phyloP scores from a whole-genome alignment of 2,797 vertebrate genomes.

The Thamnophis elegans region DNA sequence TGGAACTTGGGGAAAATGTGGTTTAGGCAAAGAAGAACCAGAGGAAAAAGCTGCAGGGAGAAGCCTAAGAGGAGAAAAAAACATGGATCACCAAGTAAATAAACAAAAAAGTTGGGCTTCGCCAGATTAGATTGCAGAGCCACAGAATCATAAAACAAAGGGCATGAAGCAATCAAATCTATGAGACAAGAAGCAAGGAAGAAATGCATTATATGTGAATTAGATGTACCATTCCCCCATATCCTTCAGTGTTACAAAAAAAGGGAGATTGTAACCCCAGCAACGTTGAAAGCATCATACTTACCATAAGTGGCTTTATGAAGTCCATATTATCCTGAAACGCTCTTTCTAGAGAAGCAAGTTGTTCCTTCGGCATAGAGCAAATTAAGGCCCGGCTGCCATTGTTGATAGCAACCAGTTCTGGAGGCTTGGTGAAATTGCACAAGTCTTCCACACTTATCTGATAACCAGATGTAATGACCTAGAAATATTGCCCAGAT shows the following conservation, averaged over 20 bases:
- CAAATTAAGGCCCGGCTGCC: constrained; percentile 76
- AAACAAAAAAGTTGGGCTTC: background rate
- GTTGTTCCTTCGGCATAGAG: constrained; percentile 69
- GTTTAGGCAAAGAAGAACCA: background rate
- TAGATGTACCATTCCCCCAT: background rate
- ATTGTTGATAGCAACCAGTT: constrained; percentile 79
- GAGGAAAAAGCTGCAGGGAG: background rate
- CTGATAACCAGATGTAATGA: constrained; percentile 82
- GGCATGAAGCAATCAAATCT: background rate
- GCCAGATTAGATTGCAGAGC: background rate
- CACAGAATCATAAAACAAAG: background rate
- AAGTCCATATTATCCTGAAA: constrained; percentile 85
- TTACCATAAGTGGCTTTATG: constrained; percentile 86
- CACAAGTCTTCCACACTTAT: constrained; percentile 84
- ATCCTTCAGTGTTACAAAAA: background rate
- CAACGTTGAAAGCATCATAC: constrained; percentile 23
- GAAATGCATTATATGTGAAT: background rate
- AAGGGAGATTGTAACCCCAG: background rate
- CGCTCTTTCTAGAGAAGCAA: constrained; percentile 72
- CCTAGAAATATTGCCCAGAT: constrained; percentile 66
- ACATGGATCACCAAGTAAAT: background rate
- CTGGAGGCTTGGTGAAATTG: constrained; percentile 67
- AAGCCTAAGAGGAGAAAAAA: background rate
- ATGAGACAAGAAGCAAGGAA: background rate
- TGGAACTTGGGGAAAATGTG: background rate